phyloP scores from a whole-genome alignment of 1,140 invertebrate species.

The Papilio xuthus region DNA sequence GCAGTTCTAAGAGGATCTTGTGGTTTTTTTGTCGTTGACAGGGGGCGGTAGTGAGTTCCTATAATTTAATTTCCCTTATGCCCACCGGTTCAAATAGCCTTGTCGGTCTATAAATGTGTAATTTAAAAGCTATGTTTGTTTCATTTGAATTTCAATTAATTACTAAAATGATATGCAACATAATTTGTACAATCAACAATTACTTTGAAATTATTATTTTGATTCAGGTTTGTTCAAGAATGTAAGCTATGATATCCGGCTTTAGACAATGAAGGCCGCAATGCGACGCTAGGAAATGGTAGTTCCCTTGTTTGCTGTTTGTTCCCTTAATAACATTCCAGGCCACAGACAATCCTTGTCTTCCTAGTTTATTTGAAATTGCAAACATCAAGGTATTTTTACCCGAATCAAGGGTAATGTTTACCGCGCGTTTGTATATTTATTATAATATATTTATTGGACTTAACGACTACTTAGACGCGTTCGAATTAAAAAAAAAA shows the following conservation, averaged over 20 bases:
- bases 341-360: constrained; percentile 6
- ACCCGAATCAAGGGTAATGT: background rate
- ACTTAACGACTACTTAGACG: too few relatives aligned
- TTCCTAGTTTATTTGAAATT: background rate
- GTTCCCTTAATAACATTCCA: background rate
- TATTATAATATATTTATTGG: too few relatives aligned
- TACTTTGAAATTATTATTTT: background rate
- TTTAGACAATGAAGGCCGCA: constrained; percentile 7
- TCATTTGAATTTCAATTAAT: background rate
- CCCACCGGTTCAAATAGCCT: too few relatives aligned
- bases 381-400: background rate
- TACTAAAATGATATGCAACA: background rate
- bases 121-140: too few relatives aligned
- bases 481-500: too few relatives aligned
- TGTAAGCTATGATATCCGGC: background rate
- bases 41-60: too few relatives aligned
- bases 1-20: too few relatives aligned
- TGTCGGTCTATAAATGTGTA: too few relatives aligned
- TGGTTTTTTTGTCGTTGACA: too few relatives aligned
- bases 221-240: constrained; percentile 7
- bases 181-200: background rate
- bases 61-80: too few relatives aligned
- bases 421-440: too few relatives aligned
- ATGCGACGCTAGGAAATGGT: background rate
- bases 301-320: background rate